Evolutionary conservation across 2,888 invertebrate genomes (phyloP), one percentile per base, ranked within the genome.

Genomic region (Hirtodrosophila cameraria): DNA sequence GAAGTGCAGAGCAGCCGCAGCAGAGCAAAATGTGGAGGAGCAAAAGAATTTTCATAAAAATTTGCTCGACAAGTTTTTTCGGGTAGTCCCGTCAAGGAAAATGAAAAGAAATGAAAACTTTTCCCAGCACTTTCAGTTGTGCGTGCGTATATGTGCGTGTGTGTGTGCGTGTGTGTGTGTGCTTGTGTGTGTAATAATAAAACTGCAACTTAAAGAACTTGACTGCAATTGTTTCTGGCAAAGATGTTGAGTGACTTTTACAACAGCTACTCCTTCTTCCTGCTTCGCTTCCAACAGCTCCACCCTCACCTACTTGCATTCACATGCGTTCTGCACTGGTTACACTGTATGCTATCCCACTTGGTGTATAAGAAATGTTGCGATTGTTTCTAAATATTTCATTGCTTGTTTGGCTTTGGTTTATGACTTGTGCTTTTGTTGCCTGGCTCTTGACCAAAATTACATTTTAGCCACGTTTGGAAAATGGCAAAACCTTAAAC

Each of bases 191-290:
- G 52, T 50, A 68, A 84, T 78, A 71, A 84, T 83, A 83, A 83
- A 83, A 83, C 68, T 83, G 82, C 85, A 86, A 75, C 82, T 84
- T 86, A 75, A 84, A 81, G 82, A 78, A 83, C 86, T 82, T 77
- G 86, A 83, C 85, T 86, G 82, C 82, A 86, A 82, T 82, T 82
- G 85, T 84, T 86, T 78, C 65, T 68, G 75, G 77, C 70, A 73
- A 82, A 79, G 75, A 83, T 53, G 86, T 73, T 79, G 75, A 84
- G 85, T 84, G 86, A 84, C 86, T 81, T 86, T 86, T 81, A 76
- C 84, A 83, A 67, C 81, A 75, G 53, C 27, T 23, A 52, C 43
- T 52, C n/a, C 54, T 18, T 3, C 20, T 18, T n/a, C 54, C 43
- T 52, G 9, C 54, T 18, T 3, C 20, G 15, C n/a, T 50, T 3